Evolutionary conservation across 2,797 vertebrate genomes (phyloP).

Genomic region (Dromococcyx pavoninus): DNA sequence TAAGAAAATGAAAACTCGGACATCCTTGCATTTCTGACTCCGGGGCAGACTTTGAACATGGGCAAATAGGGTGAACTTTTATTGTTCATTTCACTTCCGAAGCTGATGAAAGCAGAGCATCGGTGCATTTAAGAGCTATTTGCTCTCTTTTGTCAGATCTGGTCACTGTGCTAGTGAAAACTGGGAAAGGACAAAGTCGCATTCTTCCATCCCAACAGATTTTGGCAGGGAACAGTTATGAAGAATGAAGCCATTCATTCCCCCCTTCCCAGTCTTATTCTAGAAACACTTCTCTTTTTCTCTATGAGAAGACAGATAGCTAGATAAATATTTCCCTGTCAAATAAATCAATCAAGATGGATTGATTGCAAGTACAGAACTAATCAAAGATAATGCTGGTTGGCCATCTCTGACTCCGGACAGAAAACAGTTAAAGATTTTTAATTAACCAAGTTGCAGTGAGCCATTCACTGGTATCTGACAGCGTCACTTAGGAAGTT

Average conservation of each 20-base stretch:
- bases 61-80: not conserved
- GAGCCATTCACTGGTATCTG: not conserved
- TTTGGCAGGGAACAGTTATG: constrained; percentile 14
- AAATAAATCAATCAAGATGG: not conserved
- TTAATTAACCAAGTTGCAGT: not conserved
- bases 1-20: not conserved
- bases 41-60: accelerated
- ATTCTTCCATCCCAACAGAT: constrained; percentile 42
- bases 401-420: not conserved
- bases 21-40: not conserved
- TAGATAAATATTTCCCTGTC: constrained; percentile 28
- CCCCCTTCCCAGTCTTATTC: not conserved
- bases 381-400: not conserved
- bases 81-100: constrained; percentile 18
- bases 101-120: constrained; percentile 1
- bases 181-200: constrained; percentile 6
- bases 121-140: constrained; percentile 31
- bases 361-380: not conserved
- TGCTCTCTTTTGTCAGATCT: constrained; percentile 47
- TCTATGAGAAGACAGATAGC: not conserved
- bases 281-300: not conserved
- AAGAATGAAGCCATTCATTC: constrained; percentile 58
- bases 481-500: not conserved
- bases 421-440: not conserved
- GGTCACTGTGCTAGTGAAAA: constrained; percentile 1